Base-by-base conservation (phyloP, 2,888 invertebrate genomes). In the Ormyrus labotus region DNA sequence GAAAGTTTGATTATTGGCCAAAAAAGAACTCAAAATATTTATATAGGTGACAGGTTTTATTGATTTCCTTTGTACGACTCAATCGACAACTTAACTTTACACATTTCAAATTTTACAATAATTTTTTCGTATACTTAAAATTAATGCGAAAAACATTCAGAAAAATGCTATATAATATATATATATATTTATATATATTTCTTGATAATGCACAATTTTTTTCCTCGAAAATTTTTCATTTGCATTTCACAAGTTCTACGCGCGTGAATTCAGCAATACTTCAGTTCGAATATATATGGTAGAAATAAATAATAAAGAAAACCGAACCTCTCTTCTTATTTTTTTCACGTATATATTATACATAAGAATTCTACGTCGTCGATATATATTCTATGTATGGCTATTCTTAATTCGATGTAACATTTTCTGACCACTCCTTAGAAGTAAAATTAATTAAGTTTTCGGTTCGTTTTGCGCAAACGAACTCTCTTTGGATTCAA, bases 361-460 rank as follows among this genome's bases (percentile, higher is more conserved):
- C 51, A 78, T 65, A 50, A 65, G 76, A 68, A 48, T 64, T 69
- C 58, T 60, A 70, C 50, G 53, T 64, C 70, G 60, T 70, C 61
- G 69, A 60, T 73, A 55, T 73, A 63, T 64, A 70, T 69, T 58
- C n/a, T 53, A 81, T 81, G 81, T 85, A 87, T 86, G 85, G 85
- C 86, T 87, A 84, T 83, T 58, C 81, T 80, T 85, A 85, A 84
- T 84, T 85, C 84, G 83, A 86, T 85, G 85, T 83, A 83, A 85
- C 50, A 9, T 65, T 67, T 55, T 70, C 58, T 61, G 6, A 70
- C 58, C 51, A 11, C 9, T 47, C 34, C 53, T 67, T 55, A 75
- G 48, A 74, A 67, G 70, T 63, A 73, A 67, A 71, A 71, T 67
- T 70, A 75, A 70, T 70, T 51, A 65, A 45, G 34, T 53, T 60